Base-by-base conservation (phyloP, 2,888 invertebrate species). In the Leptopilina syphax region DNA sequence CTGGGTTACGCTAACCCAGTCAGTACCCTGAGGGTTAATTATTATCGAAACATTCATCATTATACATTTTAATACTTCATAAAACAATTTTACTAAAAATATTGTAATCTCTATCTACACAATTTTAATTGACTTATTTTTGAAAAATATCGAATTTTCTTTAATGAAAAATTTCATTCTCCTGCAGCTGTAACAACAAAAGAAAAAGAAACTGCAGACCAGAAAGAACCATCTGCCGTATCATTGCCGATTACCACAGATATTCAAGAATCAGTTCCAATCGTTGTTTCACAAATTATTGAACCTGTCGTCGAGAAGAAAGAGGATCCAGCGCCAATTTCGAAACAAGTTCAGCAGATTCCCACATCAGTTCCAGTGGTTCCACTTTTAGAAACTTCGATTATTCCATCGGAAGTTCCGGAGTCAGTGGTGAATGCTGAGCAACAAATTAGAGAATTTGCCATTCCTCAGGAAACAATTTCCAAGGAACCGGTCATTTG, bases 191-290 rank as follows among this genome's bases (percentile, higher is more conserved):
- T 70, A 54, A 63, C 18, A 65, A 41, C 77, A 34, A 57, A 65
- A 73, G 81, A 79, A 34, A 57, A 65, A 73, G 81, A 79, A 82
- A 77, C 78, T 70, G 65, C 65, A 24, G 77, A 81, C 60, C 77
- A 77, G 63, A 24, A 65, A 60, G 66, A 79, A 77, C 47, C 78
- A 76, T 44, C 77, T 78, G 68, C 77, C 44, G 60, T 66, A 57
- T n/a, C 78, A 8, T 44, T 54, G 9, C 60, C 79, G 44, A 12
- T 47, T 78, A 24, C 63, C 67, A 70, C 24, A 13, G 73, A 77
- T 44, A 54, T 76, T 66, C 44, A 65, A 79, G 50, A 82, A 54
- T 13, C n/a, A 78, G 13, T 66, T 65, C 44, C 77, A 63, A 24
- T 77, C 8, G 10, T 76, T 18, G 79, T 76, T 13, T 63, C 67